These are phyloP conservation scores for Theretra japonica DNA, from an alignment of 2,888 invertebrate species.

Conservation along the genomic window DNA sequence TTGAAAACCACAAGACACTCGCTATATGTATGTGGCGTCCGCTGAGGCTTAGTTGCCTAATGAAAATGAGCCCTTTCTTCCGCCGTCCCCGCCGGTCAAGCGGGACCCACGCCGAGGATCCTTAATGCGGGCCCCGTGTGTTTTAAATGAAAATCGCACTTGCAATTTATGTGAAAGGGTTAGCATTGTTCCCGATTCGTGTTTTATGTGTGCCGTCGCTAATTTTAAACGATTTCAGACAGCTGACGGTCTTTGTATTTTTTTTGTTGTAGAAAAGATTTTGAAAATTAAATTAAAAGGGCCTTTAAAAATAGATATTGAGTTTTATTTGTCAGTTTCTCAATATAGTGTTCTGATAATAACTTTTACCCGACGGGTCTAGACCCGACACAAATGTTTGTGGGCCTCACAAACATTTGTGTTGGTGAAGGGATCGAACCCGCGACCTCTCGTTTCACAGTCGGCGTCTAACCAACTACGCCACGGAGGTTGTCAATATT, in stretches of 20 bases:
- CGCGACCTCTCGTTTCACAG: too few relatives aligned
- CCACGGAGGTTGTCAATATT: too few relatives aligned
- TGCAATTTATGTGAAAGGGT: constrained; percentile 82
- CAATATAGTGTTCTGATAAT: too few relatives aligned
- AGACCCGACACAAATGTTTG: too few relatives aligned
- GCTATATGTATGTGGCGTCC: constrained; percentile 68
- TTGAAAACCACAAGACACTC: constrained; percentile 53
- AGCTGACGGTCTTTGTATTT: constrained; percentile 17
- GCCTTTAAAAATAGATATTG: too few relatives aligned
- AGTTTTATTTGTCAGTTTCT: too few relatives aligned
- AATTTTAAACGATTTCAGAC: constrained; percentile 32
- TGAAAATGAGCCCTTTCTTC: constrained; percentile 84
- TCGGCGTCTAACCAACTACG: too few relatives aligned
- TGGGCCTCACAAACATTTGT: too few relatives aligned
- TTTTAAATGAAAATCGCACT: constrained; percentile 79
- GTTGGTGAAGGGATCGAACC: too few relatives aligned
- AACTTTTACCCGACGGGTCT: too few relatives aligned
- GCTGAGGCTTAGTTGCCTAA: constrained; percentile 72
- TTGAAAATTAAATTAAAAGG: background rate
- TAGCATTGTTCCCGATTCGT: constrained; percentile 66
- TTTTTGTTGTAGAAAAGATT: constrained; percentile 5
- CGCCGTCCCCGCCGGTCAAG: constrained; percentile 63
- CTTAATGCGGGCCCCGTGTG: constrained; percentile 69
- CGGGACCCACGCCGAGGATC: constrained; percentile 62
- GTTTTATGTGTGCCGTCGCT: constrained; percentile 59